Conservation (phyloP, 2,888 invertebrate genomes). For the Tinea pellionella region DNA sequence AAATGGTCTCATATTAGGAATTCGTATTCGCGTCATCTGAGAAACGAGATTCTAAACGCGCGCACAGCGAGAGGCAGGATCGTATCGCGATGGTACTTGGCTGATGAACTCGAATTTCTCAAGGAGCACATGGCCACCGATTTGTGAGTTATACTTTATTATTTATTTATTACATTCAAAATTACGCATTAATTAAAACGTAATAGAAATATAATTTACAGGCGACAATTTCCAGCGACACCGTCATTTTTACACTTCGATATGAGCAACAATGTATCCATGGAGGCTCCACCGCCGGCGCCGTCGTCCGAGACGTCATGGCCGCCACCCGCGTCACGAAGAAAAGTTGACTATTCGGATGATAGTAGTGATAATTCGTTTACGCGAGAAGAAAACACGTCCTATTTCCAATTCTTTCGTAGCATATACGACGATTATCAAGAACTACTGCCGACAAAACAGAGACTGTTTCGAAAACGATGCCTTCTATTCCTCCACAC, state of each 20-base stretch:
- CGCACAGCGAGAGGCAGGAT: slow-evolving; percentile 55
- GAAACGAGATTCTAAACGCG: slow-evolving; percentile 58
- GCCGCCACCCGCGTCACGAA: neutral
- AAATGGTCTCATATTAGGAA: slow-evolving; percentile 64
- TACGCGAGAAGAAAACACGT: slow-evolving; percentile 43
- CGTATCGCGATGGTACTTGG: slow-evolving; percentile 58
- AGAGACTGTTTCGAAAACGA: slow-evolving; percentile 42
- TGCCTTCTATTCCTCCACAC: slow-evolving; percentile 44
- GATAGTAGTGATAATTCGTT: slow-evolving; percentile 31
- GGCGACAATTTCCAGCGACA: neutral
- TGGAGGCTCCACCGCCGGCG: too few relatives aligned
- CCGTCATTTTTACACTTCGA: neutral
- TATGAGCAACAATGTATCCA: neutral
- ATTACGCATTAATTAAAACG: too few relatives aligned
- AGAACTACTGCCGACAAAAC: slow-evolving; percentile 36
- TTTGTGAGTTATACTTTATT: slow-evolving; percentile 38
- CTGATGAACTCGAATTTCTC: slow-evolving; percentile 56
- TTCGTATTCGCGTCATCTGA: slow-evolving; percentile 60
- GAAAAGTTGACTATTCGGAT: slow-evolving; percentile 25
- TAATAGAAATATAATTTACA: too few relatives aligned
- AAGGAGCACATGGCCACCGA: slow-evolving; percentile 62
- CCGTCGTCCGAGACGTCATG: too few relatives aligned
- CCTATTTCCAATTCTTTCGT: slow-evolving; percentile 57
- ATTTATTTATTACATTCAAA: too few relatives aligned
- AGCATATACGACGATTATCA: slow-evolving; percentile 48